A percentile compares a stretch with the other conserved stretches of the same genome.
These are phyloP conservation scores for Automeris io DNA, from an alignment of 2,888 invertebrate genomes.

Conservation along the genomic window DNA sequence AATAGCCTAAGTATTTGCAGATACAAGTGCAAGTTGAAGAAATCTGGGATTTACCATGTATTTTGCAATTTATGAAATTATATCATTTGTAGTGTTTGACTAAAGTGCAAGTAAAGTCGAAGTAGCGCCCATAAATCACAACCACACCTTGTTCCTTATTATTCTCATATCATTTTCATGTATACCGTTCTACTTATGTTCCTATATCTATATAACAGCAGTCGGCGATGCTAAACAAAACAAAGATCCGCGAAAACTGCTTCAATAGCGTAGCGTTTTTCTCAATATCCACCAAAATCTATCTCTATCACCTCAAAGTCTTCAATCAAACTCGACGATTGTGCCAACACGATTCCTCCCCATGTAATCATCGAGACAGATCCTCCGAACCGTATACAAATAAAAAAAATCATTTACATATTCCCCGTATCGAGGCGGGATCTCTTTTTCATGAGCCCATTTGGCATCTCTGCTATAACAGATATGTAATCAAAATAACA, in stretches of 20 bases:
- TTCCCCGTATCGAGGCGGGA: slow-evolving; percentile 35
- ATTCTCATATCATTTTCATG: no score
- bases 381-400: slow-evolving; percentile 25
- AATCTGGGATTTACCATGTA: no score
- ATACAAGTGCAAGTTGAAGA: no score
- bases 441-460: slow-evolving; percentile 56
- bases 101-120: no score
- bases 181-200: no score
- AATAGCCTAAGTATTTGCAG: no score
- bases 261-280: not conserved
- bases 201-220: no score
- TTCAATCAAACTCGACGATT: slow-evolving; percentile 7
- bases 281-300: slow-evolving; percentile 1
- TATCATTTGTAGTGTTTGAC: no score
- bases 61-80: no score
- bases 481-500: not conserved
- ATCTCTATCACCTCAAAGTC: slow-evolving; percentile 4
- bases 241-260: not conserved
- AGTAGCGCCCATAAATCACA: no score
- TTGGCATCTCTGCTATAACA: slow-evolving; percentile 41
- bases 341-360: slow-evolving; percentile 10
- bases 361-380: slow-evolving; percentile 28
- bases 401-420: slow-evolving; percentile 49
- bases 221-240: not conserved
- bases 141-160: no score